Evolutionary conservation across 2,888 invertebrate genomes (phyloP), one percentile per base, ranked within the genome.

Genomic region (Agapetus fuscipes): DNA sequence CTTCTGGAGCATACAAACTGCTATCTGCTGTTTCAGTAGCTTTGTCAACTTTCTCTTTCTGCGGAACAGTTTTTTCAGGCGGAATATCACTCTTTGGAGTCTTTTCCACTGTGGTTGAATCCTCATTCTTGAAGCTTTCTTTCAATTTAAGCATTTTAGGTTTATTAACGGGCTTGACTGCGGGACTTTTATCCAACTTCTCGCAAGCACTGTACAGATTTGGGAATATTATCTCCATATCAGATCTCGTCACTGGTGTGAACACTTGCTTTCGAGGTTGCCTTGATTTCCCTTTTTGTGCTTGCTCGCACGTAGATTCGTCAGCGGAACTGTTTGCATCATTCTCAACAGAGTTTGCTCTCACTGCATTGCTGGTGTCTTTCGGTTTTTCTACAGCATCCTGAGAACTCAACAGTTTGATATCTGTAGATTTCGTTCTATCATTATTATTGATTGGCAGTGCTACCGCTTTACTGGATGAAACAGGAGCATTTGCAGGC

Each of bases 191-290:
- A 9, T n/a, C n/a, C n/a, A n/a, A n/a, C 17, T 34, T 35, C 17
- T 43, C 31, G 3, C 34, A 35, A 14, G 30, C 33, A 13, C 27
- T 41, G 17, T 44, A 39, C 9, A 32, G 30, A 39, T 53, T 51
- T 3, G 69, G 64, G 50, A 65, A 64, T 35, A 70, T 68, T 2
- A 70, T 55, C 52, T 70, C 68, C 38, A 68, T 49, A 29, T 68
- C 69, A 3, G 68, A 64, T 26, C 57, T 56, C 27, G 65, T 64
- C 2, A 69, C 68, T 1, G 69, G 66, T 17, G 64, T 68, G 15
- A 70, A 52, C 17, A 70, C 66, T 53, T 70, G 70, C 54, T 70
- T 70, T 48, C 70, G 58, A 49, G 65, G 68, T 55, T 70, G 70
- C 53, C 64, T 67, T 16, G 54, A 58, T 53, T 68, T 46, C 7